Conservation (phyloP, 1,140 invertebrate genomes). For the Drosophila asahinai region DNA sequence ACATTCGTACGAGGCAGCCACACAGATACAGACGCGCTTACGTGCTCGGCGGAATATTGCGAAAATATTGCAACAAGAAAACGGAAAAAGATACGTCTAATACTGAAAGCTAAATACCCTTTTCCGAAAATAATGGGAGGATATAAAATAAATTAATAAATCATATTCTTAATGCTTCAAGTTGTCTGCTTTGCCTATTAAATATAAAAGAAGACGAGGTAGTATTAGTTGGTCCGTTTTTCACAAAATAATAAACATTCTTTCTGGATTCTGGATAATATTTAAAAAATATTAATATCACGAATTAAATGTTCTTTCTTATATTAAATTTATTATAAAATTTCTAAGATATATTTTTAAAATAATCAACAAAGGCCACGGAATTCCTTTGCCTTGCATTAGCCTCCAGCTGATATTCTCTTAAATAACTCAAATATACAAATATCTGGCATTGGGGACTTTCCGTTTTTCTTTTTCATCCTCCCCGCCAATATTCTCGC, state of each 20-base stretch:
- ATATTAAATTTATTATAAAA: no score
- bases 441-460: slow-evolving; percentile 54
- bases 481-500: slow-evolving; percentile 70
- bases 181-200: background rate
- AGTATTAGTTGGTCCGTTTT: no score
- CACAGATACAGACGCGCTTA: slow-evolving; percentile 65
- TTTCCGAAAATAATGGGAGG: no score
- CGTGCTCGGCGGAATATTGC: slow-evolving; percentile 74
- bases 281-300: no score
- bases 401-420: slow-evolving; percentile 1
- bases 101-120: slow-evolving; percentile 41
- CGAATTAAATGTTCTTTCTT: no score
- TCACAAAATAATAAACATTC: no score
- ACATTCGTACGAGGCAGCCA: slow-evolving; percentile 11
- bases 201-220: no score
- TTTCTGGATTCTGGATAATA: no score
- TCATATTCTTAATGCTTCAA: no score
- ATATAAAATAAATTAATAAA: background rate
- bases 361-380: no score
- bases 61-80: slow-evolving; percentile 73
- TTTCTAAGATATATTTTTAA: no score
- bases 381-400: background rate
- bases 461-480: slow-evolving; percentile 59
- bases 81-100: background rate
- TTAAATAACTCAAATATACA: slow-evolving; percentile 25